phyloP scores from a whole-genome alignment of 1,140 invertebrate genomes.

The Agrypnia vestita region DNA sequence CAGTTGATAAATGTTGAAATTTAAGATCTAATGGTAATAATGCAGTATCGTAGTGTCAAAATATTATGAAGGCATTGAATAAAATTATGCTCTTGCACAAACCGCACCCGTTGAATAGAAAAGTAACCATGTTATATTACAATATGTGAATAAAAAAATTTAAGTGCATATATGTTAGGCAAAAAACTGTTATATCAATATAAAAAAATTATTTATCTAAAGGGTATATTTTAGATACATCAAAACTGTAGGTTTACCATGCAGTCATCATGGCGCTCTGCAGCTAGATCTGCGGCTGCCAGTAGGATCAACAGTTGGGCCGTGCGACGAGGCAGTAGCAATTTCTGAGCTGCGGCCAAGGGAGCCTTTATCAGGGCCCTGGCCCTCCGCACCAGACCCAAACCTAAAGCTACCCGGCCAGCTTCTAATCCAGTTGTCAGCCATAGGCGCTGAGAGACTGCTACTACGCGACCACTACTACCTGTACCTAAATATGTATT shows the following conservation, averaged over 20 bases:
- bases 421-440: constrained; percentile 43
- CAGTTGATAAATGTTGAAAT: too few species aligned
- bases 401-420: constrained; percentile 16
- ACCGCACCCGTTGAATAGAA: too few species aligned
- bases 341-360: constrained; percentile 38
- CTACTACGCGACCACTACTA: background rate
- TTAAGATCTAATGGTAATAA: too few species aligned
- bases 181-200: too few species aligned
- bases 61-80: too few species aligned
- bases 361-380: constrained; percentile 44
- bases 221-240: background rate
- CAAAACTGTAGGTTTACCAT: constrained; percentile 8
- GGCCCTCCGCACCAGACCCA: constrained; percentile 51
- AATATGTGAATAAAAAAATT: too few species aligned
- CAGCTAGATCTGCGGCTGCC: constrained; percentile 46
- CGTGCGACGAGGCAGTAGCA: constrained; percentile 47
- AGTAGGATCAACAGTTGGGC: constrained; percentile 41
- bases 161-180: too few species aligned
- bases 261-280: constrained; percentile 55
- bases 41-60: too few species aligned
- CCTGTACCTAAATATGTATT: constrained; percentile 14
- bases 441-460: constrained; percentile 36
- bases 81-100: too few species aligned
- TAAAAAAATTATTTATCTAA: constrained; percentile 10
- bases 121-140: too few species aligned